phyloP scores from a whole-genome alignment of 2,888 invertebrate species.

The Aphelenchoides bicaudatus region DNA sequence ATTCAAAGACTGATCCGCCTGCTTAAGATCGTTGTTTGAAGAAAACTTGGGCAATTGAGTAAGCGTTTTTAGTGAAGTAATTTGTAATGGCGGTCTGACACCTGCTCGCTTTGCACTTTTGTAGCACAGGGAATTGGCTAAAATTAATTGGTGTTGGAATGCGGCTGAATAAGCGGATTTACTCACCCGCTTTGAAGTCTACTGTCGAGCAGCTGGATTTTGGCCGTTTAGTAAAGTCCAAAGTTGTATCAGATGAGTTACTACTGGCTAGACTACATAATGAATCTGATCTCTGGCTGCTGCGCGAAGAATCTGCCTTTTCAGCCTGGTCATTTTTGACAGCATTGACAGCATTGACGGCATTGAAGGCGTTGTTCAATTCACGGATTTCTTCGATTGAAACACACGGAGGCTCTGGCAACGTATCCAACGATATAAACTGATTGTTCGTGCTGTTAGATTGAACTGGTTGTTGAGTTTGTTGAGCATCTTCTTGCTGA shows the following conservation, averaged over 20 bases:
- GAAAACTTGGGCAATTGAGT: too few relatives aligned
- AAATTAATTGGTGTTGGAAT: too few relatives aligned
- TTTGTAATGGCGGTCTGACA: too few relatives aligned
- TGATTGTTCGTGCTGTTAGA: neutral
- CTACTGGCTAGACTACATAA: too few relatives aligned
- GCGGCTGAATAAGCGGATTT: too few relatives aligned
- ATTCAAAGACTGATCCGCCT: too few relatives aligned
- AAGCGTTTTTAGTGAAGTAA: too few relatives aligned
- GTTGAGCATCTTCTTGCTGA: neutral
- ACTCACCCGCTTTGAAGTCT: neutral
- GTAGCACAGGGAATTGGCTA: too few relatives aligned
- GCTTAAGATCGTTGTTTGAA: too few relatives aligned
- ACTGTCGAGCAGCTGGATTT: slow-evolving; percentile 5
- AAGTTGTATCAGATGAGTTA: slow-evolving; percentile 2
- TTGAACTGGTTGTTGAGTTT: neutral
- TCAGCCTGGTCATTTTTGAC: neutral
- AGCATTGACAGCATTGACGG: neutral
- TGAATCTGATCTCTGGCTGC: too few relatives aligned
- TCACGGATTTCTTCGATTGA: neutral
- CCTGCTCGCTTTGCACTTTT: too few relatives aligned
- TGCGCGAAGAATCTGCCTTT: slow-evolving; percentile 1
- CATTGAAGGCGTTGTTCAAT: slow-evolving; percentile 5
- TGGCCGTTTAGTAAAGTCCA: neutral
- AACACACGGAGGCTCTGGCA: neutral
- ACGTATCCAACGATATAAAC: too few relatives aligned